Evolutionary conservation across 2,888 invertebrate genomes (phyloP), one percentile per base, ranked within the genome.

Genomic region (Cataglyphis cursor): DNA sequence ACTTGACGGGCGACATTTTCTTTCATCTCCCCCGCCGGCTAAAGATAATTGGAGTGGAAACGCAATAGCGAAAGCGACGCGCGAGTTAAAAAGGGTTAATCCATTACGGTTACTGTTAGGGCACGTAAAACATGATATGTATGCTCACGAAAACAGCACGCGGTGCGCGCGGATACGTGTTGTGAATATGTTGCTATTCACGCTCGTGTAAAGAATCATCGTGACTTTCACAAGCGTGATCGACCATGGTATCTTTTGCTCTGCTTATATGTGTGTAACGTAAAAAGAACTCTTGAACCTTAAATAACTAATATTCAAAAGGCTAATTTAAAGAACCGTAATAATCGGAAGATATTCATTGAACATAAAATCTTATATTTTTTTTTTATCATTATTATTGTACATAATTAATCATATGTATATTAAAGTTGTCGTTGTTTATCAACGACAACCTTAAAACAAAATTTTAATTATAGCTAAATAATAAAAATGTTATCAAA

Each of bases 61-160:
- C 41, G 62, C 51, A 61, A 83, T 54, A 38, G 12, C 4, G 21
- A 31, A 28, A 31, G 38, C 57, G 54, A 64, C 66, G 62, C 51
- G 41, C 61, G 83, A 75, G 66, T 76, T 81, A 72, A 84, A 82
- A 78, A 85, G 85, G 82, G 86, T 88, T 88, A 88, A 88, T 88
- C 88, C 88, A 85, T 88, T 86, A 88, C 51, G 74, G 62, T 74
- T 61, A 76, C 66, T 82, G 64, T 62, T 80, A 82, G 72, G 48
- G 66, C 59, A 78, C 68, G 86, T 72, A 54, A 62, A 44, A 57
- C 5, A 24, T 38, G 24, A 4, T 51, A 15, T 10, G 59, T 21
- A 18, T 38, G 44, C 65, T 44, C 54, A 57, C 8, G 41, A 57
- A 41, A 72, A 44, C 31, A 41, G 44, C n/a, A 54, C 41, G 54